Evolutionary conservation across 2,888 invertebrate species (phyloP).

Genomic region (Argynnis bischoffii): DNA sequence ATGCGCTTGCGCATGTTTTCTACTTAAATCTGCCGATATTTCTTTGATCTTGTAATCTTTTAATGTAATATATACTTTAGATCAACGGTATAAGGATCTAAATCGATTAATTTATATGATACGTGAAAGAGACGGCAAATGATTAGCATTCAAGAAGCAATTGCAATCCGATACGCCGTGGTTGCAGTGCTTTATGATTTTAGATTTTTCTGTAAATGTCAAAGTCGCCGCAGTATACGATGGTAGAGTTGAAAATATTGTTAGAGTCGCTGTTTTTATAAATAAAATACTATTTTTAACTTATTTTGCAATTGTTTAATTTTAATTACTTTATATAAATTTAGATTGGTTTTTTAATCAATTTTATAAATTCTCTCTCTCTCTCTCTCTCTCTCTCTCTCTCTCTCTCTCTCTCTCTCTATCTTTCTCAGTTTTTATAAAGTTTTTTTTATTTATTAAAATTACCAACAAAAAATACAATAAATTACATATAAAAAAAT

Average conservation of each 20-base stretch:
- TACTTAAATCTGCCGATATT: slow-evolving; percentile 32
- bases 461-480: too few species aligned
- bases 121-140: slow-evolving; percentile 46
- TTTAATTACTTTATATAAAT: too few species aligned
- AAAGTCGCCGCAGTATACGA: slow-evolving; percentile 71
- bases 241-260: slow-evolving; percentile 39
- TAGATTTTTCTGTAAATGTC: slow-evolving; percentile 79
- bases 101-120: slow-evolving; percentile 18
- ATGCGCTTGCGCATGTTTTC: slow-evolving; percentile 15
- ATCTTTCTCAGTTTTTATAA: too few species aligned
- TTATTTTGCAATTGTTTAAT: not conserved
- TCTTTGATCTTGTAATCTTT: slow-evolving; percentile 22
- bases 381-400: too few species aligned
- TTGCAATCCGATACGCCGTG: slow-evolving; percentile 70
- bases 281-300: not conserved
- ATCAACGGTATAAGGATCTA: slow-evolving; percentile 20
- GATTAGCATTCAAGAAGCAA: slow-evolving; percentile 74
- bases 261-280: not conserved
- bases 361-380: too few species aligned
- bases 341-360: too few species aligned
- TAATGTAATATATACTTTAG: slow-evolving; percentile 7
- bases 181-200: slow-evolving; percentile 75
- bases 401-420: too few species aligned
- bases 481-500: too few species aligned
- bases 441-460: too few species aligned